Evolutionary conservation across 2,797 vertebrate species (phyloP).

Genomic region (Carduelis carduelis): DNA sequence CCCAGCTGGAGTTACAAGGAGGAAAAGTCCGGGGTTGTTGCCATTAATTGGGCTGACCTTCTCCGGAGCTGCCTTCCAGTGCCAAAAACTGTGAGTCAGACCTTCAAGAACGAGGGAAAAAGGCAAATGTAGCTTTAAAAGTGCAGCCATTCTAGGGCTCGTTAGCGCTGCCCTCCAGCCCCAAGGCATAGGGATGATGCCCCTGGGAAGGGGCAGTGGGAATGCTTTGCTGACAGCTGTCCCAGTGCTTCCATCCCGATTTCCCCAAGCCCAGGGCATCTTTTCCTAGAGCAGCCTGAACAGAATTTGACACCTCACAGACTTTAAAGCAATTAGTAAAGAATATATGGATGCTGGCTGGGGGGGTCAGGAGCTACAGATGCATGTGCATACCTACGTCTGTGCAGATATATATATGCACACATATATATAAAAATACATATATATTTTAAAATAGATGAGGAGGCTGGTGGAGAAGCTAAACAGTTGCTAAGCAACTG

Average conservation of each 20-base stretch:
- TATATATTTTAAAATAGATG: conserved; percentile 3
- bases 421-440: neutral
- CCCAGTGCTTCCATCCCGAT: neutral
- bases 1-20: neutral
- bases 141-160: neutral
- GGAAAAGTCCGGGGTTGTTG: neutral
- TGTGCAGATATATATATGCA: neutral
- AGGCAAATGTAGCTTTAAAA: neutral
- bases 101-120: neutral
- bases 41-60: conserved; percentile 15
- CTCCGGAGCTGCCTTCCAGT: neutral
- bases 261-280: neutral
- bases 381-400: neutral
- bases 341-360: neutral
- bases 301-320: neutral
- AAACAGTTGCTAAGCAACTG: conserved; percentile 62
- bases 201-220: neutral
- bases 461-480: conserved; percentile 41
- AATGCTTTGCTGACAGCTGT: neutral
- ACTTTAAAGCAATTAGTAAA: neutral
- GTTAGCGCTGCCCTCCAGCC: neutral
- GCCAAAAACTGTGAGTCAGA: conserved; percentile 50
- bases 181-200: neutral
- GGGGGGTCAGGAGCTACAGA: neutral
- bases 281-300: neutral